Conservation (phyloP, 2,888 invertebrate genomes). For the Monoplex corrugatus region DNA sequence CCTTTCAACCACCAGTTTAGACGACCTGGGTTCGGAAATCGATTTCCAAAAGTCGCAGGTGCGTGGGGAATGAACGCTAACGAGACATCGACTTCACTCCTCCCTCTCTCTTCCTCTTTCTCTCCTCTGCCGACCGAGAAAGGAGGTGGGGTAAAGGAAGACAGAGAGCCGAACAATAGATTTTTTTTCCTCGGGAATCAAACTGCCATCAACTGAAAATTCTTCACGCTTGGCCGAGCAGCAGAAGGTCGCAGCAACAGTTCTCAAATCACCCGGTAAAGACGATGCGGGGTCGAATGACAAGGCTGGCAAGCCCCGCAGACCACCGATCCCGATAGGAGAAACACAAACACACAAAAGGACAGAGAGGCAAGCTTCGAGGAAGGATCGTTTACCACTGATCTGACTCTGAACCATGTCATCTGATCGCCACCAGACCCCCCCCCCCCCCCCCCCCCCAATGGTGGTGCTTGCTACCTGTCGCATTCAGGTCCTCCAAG, state of each 20-base stretch:
- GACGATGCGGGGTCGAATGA: neutral
- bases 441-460: too few species aligned
- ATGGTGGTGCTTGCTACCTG: too few species aligned
- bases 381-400: constrained; percentile 7
- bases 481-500: too few species aligned
- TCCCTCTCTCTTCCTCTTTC: neutral
- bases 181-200: neutral
- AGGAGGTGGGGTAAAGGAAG: too few species aligned
- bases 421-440: neutral
- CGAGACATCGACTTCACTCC: neutral
- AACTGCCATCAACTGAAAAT: constrained; percentile 15
- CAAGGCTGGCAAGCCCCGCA: too few species aligned
- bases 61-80: neutral
- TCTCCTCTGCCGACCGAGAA: too few species aligned
- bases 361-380: neutral
- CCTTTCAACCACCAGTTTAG: neutral
- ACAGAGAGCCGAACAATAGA: too few species aligned
- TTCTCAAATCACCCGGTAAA: neutral
- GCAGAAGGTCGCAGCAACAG: neutral
- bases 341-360: neutral
- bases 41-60: neutral
- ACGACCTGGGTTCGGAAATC: neutral
- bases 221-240: neutral
- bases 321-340: too few species aligned
- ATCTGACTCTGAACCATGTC: neutral